Conservation (phyloP, 2,113 vertebrate genomes). For the Apodemus speciosus region DNA sequence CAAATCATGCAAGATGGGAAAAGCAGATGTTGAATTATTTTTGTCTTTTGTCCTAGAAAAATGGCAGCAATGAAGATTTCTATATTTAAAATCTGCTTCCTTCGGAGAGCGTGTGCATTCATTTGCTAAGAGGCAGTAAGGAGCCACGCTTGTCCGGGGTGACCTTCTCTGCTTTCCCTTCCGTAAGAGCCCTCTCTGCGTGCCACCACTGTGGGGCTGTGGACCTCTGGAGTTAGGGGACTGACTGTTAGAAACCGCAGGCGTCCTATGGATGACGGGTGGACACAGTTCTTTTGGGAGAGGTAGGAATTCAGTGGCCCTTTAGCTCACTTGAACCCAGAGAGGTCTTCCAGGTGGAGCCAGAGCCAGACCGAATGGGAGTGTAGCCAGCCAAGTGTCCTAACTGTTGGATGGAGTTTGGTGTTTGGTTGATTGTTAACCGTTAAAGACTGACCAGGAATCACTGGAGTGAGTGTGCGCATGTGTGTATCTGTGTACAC, state of each 20-base stretch:
- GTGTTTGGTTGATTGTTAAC: slow-evolving; percentile 10
- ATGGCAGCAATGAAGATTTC: slow-evolving; percentile 68
- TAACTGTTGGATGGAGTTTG: not conserved
- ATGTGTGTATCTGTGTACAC: not conserved
- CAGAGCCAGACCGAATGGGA: not conserved
- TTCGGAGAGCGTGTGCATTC: slow-evolving; percentile 47
- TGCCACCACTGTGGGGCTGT: not conserved
- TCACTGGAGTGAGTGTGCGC: not conserved
- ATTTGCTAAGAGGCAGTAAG: not conserved
- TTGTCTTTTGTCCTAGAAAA: slow-evolving; percentile 77
- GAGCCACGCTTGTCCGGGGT: slow-evolving; percentile 32
- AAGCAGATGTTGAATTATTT: slow-evolving; percentile 79
- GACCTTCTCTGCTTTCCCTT: not conserved
- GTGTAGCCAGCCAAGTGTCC: not conserved
- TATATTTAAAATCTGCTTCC: slow-evolving; percentile 70
- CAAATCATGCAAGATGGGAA: slow-evolving; percentile 70
- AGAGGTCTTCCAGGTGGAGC: no score
- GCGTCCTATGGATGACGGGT: not conserved
- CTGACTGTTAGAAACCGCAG: not conserved
- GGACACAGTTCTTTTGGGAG: not conserved
- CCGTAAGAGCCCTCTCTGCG: not conserved
- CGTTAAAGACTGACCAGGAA: not conserved
- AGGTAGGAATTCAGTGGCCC: not conserved
- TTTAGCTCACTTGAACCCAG: fast-evolving
- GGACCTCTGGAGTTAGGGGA: not conserved